Conservation (phyloP, 2,797 vertebrate genomes). For the Gastrophryne carolinensis region DNA sequence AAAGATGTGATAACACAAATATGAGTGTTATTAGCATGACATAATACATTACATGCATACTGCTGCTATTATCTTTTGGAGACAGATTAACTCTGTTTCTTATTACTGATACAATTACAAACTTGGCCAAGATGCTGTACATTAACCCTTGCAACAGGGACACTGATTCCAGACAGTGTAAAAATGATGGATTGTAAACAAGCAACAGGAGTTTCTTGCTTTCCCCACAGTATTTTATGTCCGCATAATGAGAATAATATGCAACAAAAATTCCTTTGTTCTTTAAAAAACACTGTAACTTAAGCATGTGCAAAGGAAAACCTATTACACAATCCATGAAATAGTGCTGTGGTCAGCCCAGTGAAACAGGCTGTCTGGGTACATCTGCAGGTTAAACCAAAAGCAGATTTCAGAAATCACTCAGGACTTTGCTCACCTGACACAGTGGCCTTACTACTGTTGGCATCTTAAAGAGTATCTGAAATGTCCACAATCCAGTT, state of each 20-base stretch:
- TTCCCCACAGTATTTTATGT: not conserved
- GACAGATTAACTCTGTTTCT: conserved; percentile 21
- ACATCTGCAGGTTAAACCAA: no score
- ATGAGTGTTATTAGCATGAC: conserved; percentile 13
- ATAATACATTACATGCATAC: not conserved
- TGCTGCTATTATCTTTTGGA: conserved; percentile 12
- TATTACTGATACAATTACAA: conserved; percentile 27
- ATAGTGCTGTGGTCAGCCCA: not conserved
- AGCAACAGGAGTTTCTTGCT: not conserved
- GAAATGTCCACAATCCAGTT: no score
- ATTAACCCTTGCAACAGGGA: conserved; percentile 3
- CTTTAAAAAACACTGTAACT: not conserved
- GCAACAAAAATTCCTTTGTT: not conserved
- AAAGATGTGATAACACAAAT: conserved; percentile 16
- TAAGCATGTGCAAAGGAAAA: not conserved
- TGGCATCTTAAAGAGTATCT: no score
- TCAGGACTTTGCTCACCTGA: no score
- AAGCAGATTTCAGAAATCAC: no score
- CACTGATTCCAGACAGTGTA: not conserved
- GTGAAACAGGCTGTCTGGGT: no score
- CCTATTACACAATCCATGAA: not conserved
- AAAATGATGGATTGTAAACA: not conserved
- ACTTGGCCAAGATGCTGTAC: not conserved
- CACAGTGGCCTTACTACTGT: no score
- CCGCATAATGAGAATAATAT: not conserved